A percentile compares a stretch with the other conserved stretches of the same genome.
Evolutionary conservation across 1,140 invertebrate genomes (phyloP).

Genomic region (Ruditapes philippinarum): DNA sequence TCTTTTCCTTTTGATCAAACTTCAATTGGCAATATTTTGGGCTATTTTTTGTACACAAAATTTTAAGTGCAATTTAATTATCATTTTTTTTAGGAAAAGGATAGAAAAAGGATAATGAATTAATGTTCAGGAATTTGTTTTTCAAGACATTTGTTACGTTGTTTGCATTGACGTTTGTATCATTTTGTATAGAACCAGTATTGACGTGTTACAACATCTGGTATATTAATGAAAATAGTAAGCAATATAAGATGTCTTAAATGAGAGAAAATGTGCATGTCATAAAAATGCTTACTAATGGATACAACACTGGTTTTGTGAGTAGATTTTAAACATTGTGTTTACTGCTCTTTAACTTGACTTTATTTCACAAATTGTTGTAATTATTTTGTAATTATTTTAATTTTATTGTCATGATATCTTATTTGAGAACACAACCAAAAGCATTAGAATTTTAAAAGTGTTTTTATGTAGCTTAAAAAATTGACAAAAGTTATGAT

Average conservation of each 20-base stretch:
- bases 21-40: neutral
- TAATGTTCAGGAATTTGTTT: no score
- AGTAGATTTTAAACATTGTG: no score
- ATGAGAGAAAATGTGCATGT: neutral
- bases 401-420: no score
- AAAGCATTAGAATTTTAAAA: no score
- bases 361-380: no score
- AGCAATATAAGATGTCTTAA: neutral
- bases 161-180: neutral
- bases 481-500: no score
- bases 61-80: neutral
- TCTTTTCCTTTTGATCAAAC: neutral
- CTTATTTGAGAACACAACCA: no score
- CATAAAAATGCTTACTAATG: slow-evolving; percentile 2
- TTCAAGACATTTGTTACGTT: neutral
- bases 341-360: no score
- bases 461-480: no score
- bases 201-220: neutral
- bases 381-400: no score
- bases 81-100: neutral
- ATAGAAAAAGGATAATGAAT: no score
- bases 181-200: neutral
- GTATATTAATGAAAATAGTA: no score
- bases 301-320: neutral
- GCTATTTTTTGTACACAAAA: neutral